These are phyloP conservation scores for Bovichtus diacanthus DNA, from an alignment of 2,797 vertebrate genomes.

Conservation along the genomic window DNA sequence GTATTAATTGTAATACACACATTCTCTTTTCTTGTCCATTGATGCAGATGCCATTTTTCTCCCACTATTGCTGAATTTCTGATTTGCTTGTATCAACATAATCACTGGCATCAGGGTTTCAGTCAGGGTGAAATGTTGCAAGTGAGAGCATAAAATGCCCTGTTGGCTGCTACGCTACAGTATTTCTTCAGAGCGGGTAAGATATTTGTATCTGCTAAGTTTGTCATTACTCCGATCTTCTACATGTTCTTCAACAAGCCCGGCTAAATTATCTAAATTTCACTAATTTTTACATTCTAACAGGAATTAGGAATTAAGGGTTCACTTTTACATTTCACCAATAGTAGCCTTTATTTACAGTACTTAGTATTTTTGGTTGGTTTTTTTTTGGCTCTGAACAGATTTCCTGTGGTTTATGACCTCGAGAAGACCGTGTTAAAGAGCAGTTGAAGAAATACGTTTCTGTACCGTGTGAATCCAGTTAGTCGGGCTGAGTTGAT, in stretches of 20 bases:
- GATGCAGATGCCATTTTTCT: constrained; percentile 5
- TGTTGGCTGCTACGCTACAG: not conserved
- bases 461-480: not conserved
- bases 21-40: constrained; percentile 40
- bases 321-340: not conserved
- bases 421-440: not conserved
- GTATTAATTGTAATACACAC: constrained; percentile 56
- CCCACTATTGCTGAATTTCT: constrained; percentile 11
- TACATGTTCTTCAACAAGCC: not conserved
- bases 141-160: not conserved
- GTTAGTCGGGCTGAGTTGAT: constrained; percentile 16
- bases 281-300: not conserved
- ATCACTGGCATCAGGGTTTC: constrained; percentile 31
- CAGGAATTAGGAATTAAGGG: not conserved
- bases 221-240: not conserved
- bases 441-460: not conserved
- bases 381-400: not conserved
- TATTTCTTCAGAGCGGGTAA: not conserved
- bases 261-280: not conserved
- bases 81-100: constrained; percentile 9
- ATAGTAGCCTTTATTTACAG: not conserved
- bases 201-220: not conserved
- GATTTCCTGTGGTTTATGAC: not conserved
- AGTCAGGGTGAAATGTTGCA: not conserved
- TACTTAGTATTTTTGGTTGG: no score